These are phyloP conservation scores for Tigriopus californicus DNA, from an alignment of 2,888 invertebrate genomes.

Conservation along the genomic window DNA sequence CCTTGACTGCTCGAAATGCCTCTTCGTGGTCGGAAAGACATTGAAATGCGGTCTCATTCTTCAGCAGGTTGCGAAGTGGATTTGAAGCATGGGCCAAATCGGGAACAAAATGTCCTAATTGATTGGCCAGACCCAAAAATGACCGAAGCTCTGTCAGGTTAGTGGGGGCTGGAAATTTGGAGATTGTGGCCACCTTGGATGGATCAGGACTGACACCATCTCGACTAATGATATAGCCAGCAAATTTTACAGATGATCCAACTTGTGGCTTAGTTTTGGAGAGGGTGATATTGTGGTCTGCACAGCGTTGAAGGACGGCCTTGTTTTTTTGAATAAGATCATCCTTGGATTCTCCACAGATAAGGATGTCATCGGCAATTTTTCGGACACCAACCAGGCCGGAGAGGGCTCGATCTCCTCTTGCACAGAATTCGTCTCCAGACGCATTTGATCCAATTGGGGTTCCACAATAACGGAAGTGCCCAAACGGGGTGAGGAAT, in stretches of 20 bases:
- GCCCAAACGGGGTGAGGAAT: not conserved
- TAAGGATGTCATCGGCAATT: not conserved
- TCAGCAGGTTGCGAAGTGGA: slow-evolving; percentile 4
- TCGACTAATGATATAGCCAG: not conserved
- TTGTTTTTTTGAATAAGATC: too few relatives aligned
- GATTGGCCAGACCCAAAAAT: slow-evolving; percentile 14
- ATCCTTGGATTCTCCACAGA: not conserved
- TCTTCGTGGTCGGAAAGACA: slow-evolving; percentile 3
- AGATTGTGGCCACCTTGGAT: not conserved
- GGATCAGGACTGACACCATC: not conserved
- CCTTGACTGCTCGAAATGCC: slow-evolving; percentile 12
- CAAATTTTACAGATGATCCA: not conserved
- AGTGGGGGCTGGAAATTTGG: not conserved
- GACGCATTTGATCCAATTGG: not conserved
- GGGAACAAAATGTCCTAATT: slow-evolving; percentile 7
- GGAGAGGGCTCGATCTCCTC: not conserved
- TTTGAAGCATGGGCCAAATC: slow-evolving; percentile 2
- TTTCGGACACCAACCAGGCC: not conserved
- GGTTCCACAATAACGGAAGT: not conserved
- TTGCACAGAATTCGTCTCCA: not conserved
- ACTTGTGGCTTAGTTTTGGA: not conserved
- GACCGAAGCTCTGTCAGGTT: not conserved
- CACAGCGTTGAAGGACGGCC: not conserved
- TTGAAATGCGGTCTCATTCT: not conserved
- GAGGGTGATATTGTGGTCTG: not conserved